A percentile compares a stretch with the other conserved stretches of the same genome.
These are phyloP conservation scores for Calycopis cecrops DNA, from an alignment of 1,140 invertebrate species.

Conservation along the genomic window DNA sequence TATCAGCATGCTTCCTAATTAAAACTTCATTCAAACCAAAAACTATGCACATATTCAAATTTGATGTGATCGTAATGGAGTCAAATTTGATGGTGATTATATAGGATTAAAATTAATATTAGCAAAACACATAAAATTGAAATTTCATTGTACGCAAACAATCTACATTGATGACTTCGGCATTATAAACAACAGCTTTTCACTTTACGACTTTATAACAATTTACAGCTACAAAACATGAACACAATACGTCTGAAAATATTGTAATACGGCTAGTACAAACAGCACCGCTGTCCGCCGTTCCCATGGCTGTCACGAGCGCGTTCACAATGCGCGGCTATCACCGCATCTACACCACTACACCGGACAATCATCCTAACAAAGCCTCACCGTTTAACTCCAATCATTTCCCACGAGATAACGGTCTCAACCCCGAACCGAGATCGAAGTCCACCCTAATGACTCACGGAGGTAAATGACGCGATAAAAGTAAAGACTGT, in stretches of 20 bases:
- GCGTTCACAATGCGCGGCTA: constrained; percentile 47
- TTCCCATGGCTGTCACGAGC: constrained; percentile 69
- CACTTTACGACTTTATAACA: no score
- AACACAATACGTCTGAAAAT: background rate
- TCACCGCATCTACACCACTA: constrained; percentile 63
- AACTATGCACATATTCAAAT: no score
- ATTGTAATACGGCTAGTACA: constrained; percentile 8
- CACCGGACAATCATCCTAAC: constrained; percentile 71
- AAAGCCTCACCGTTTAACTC: constrained; percentile 61
- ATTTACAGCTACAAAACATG: no score
- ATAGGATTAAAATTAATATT: no score
- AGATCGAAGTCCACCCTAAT: constrained; percentile 52
- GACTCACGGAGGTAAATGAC: constrained; percentile 49
- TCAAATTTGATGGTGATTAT: no score
- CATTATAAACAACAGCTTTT: no score
- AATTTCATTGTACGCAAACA: no score
- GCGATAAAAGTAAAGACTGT: constrained; percentile 32
- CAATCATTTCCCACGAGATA: constrained; percentile 72
- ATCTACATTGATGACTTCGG: no score
- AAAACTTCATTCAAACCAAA: no score
- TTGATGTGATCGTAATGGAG: no score
- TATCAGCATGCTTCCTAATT: no score
- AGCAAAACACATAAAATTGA: no score
- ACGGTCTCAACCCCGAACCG: constrained; percentile 61
- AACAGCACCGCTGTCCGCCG: constrained; percentile 19